Base-by-base conservation (phyloP, 2,797 vertebrate genomes). In the Clarias platycephalus region DNA sequence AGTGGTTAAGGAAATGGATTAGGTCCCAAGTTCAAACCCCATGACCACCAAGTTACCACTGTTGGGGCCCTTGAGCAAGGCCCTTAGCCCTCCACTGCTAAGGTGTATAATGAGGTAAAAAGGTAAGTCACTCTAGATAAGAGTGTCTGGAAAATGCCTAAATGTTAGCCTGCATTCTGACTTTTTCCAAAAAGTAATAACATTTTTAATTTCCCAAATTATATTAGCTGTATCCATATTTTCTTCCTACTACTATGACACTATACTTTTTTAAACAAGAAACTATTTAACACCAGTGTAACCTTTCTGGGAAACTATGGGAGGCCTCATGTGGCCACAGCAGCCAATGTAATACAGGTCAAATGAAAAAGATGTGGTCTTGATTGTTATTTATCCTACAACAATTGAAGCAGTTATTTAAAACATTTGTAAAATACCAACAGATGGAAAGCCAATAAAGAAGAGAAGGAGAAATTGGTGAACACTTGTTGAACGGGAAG, bases 311-410 rank as follows among this genome's bases (percentile, higher is more conserved):
- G 20, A 76, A 76, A 34, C 5, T 9, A 8, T 10, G 7, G 71
- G 15, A 55, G n/a, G 6, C n/a, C 26, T 26, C 28, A 58, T 57
- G 26, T 76, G 26, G 16, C 9, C 31, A 57, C 18, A 22, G 4
- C 24, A 58, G 55, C 28, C 53, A 58, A 10, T 58, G 20, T 2
- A 24, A 60, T 77, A 77, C 75, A 8, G 55, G 55, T 34, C 60
- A 58, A 77, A 71, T 3, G 13, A 10, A 80, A 80, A 64, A 60
- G 40, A 49, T 80, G 24, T 63, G 9, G 58, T 44, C n/a, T 64
- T 80, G 77, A 49, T 64, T 40, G 37, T 49, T 80, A 80, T 40
- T 80, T 63, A 64, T 44, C 60, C 55, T 60, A 3, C 55, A 77
- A 7, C 40, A 80, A 40, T 28, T 64, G 77, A 64, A 34, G 77